Percentiles rank a stretch among this genome's conserved stretches.
Evolutionary conservation across 2,113 vertebrate species (phyloP).

Genomic region (Perca flavescens): DNA sequence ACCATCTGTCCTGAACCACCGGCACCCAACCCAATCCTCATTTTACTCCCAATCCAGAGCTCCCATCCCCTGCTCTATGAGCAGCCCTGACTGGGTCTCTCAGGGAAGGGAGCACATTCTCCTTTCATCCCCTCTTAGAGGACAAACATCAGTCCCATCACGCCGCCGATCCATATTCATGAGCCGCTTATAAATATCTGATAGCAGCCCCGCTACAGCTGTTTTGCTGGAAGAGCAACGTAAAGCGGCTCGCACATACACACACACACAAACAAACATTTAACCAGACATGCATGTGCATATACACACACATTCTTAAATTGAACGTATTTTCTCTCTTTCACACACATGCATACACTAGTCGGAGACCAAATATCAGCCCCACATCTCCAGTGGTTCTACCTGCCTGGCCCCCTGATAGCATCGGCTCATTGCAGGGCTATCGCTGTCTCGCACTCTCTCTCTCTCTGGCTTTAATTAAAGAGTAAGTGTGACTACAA

Average conservation of each 20-base stretch:
- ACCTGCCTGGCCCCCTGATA: conserved; percentile 76
- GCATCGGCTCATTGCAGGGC: conserved; percentile 78
- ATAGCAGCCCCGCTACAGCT: conserved; percentile 85
- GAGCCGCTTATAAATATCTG: conserved; percentile 89
- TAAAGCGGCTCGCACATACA: conserved; percentile 49
- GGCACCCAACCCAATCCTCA: conserved; percentile 48
- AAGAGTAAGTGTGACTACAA: conserved; percentile 82
- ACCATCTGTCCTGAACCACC: conserved; percentile 66
- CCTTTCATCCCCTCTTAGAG: conserved; percentile 89
- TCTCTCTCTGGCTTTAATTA: conserved; percentile 79
- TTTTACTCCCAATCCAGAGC: conserved; percentile 52
- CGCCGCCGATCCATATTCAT: conserved; percentile 86
- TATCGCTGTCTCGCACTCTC: conserved; percentile 69
- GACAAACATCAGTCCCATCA: conserved; percentile 89
- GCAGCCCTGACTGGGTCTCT: conserved; percentile 80
- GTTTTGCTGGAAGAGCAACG: conserved; percentile 81
- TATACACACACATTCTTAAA: conserved; percentile 25
- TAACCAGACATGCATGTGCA: conserved; percentile 4
- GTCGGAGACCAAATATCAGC: conserved; percentile 59
- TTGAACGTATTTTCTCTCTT: conserved; percentile 36
- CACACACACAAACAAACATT: conserved; percentile 45
- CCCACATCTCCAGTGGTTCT: conserved; percentile 56
- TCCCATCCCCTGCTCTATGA: conserved; percentile 61
- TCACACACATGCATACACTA: conserved; percentile 29
- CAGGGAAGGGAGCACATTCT: conserved; percentile 83